phyloP scores from a whole-genome alignment of 2,888 invertebrate species.

The Sinodicranocentrus sp. region DNA sequence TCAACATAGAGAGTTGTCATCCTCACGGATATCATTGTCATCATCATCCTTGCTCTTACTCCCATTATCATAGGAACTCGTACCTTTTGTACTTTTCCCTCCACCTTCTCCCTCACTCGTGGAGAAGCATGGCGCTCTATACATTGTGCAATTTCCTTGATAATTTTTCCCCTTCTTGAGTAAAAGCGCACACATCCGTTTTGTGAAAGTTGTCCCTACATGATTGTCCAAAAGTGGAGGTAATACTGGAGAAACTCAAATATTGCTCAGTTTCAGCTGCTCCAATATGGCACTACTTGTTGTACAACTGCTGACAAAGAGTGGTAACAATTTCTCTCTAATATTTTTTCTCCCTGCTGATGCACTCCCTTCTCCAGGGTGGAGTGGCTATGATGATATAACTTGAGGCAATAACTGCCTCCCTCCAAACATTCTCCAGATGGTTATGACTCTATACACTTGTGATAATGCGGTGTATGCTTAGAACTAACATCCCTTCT shows the following conservation, averaged over 20 bases:
- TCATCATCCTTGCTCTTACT: too few relatives aligned
- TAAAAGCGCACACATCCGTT: too few relatives aligned
- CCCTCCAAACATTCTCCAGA: constrained; percentile 14
- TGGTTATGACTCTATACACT: constrained; percentile 32
- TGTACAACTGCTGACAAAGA: constrained; percentile 1
- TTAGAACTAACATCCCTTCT: neutral
- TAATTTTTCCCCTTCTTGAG: neutral
- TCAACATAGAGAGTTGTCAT: too few relatives aligned
- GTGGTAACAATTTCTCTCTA: neutral
- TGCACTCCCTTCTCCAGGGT: neutral
- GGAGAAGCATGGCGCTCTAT: neutral
- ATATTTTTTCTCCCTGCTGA: neutral
- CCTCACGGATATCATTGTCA: too few relatives aligned
- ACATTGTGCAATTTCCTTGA: neutral
- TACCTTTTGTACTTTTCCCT: too few relatives aligned
- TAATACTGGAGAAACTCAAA: neutral
- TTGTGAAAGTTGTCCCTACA: constrained; percentile 2
- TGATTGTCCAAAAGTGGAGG: constrained; percentile 36
- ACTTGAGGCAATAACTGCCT: constrained; percentile 48
- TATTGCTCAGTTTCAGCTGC: neutral
- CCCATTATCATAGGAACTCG: too few relatives aligned
- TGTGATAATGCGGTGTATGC: constrained; percentile 13
- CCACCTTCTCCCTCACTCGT: neutral
- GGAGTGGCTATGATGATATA: constrained; percentile 21
- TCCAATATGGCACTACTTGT: neutral